Evolutionary conservation across 2,113 vertebrate species (phyloP).

Genomic region (Bombycilla garrulus): DNA sequence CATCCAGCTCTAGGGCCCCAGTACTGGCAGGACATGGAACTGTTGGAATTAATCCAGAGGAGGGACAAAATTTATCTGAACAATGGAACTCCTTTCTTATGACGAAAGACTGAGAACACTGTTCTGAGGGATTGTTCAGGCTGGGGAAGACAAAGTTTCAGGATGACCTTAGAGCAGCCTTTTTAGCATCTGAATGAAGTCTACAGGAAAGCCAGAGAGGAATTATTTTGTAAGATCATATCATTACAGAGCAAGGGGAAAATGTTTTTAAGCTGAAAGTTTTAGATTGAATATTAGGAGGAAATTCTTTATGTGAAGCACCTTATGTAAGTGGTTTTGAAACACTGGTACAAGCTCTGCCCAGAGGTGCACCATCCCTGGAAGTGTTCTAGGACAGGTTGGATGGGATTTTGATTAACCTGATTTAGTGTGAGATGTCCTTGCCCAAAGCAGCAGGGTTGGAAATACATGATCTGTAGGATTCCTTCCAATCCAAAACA

Average conservation of each 20-base stretch:
- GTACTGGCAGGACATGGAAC: rapidly evolving
- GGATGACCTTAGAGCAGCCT: background rate
- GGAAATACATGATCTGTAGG: background rate
- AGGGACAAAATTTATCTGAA: background rate
- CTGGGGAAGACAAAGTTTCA: background rate
- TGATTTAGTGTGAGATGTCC: background rate
- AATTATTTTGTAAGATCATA: background rate
- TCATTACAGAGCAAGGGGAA: rapidly evolving
- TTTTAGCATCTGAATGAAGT: background rate
- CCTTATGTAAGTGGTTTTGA: background rate
- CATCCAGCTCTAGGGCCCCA: background rate
- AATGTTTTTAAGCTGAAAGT: background rate
- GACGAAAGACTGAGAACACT: background rate
- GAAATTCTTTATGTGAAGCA: background rate
- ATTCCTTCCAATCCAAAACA: background rate
- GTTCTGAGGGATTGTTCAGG: background rate
- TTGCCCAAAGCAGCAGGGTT: background rate
- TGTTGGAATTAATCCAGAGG: background rate
- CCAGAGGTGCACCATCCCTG: too few species aligned
- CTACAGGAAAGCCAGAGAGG: rapidly evolving
- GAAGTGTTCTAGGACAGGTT: background rate
- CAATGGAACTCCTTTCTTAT: background rate
- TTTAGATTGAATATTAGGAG: background rate
- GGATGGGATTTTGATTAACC: background rate
- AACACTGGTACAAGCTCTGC: background rate